A percentile compares a stretch with the other conserved stretches of the same genome.
phyloP scores from a whole-genome alignment of 2,113 vertebrate genomes.

The Perca schrenkii region DNA sequence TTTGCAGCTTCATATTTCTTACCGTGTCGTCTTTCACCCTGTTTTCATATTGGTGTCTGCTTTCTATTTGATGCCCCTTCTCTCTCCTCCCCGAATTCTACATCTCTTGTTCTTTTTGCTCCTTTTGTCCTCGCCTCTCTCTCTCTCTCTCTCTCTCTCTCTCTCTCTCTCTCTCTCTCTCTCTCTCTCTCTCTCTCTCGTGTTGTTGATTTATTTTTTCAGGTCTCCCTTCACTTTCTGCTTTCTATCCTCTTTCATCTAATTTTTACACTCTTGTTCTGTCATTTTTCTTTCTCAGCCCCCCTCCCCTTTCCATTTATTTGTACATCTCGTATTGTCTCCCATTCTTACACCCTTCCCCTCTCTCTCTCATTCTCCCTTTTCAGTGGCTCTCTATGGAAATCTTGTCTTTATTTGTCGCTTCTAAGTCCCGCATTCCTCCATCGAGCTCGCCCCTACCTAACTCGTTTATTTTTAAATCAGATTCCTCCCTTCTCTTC shows the following conservation, averaged over 20 bases:
- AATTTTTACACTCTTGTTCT: slow-evolving; percentile 25
- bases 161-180: too few relatives aligned
- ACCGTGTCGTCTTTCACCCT: slow-evolving; percentile 38
- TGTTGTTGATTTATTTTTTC: slow-evolving; percentile 38
- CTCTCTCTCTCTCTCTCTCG: too few relatives aligned
- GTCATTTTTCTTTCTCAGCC: slow-evolving; percentile 7
- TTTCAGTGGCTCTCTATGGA: slow-evolving; percentile 52
- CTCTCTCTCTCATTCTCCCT: slow-evolving; percentile 3
- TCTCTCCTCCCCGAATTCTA: background rate
- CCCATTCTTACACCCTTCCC: slow-evolving; percentile 5
- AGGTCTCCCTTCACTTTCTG: slow-evolving; percentile 1
- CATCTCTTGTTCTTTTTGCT: slow-evolving; percentile 16
- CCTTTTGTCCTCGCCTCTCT: background rate
- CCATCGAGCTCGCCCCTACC: slow-evolving; percentile 21
- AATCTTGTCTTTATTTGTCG: slow-evolving; percentile 64
- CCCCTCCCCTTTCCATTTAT: slow-evolving; percentile 18
- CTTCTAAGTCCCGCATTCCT: slow-evolving; percentile 19
- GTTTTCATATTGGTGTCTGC: slow-evolving; percentile 30
- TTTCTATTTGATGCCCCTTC: slow-evolving; percentile 40
- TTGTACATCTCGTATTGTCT: slow-evolving; percentile 31
- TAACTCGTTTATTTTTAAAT: slow-evolving; percentile 69
- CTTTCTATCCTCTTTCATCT: slow-evolving; percentile 1
- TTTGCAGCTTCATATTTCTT: slow-evolving; percentile 53
- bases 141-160: too few relatives aligned
- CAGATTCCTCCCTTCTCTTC: slow-evolving; percentile 46